Evolutionary conservation across 2,113 vertebrate species (phyloP), one percentile per base, ranked within the genome.

Genomic region (Synchiropus splendidus): DNA sequence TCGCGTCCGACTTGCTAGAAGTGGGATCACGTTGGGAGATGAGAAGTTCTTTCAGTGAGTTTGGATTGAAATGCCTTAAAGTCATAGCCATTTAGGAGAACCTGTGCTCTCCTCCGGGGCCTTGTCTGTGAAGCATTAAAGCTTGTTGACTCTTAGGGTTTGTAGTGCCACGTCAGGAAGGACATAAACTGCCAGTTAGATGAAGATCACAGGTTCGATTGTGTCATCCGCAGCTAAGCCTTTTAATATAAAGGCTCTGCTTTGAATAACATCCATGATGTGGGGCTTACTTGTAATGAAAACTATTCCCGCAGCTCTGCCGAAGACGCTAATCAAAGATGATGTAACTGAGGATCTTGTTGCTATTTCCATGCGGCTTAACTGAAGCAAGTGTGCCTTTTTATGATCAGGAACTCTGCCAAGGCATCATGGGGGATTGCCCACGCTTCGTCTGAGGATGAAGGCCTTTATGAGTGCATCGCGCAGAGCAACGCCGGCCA

Each of bases 371-470:
- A 11, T 1, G 35, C 27, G 45, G 17, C 56, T 31, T 39, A 36
- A 48, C n/a, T 4, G 3, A 56, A 45, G 45, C 54, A 32, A 52
- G 38, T 5, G 1, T 54, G 21, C 67, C 45, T 76, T 52, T 70
- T 37, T 16, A 10, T 27, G 4, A 27, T 3, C 9, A 96, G 92
- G 74, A 70, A 51, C 14, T 86, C 79, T 1, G 82, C 80, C 36
- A 85, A 80, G 47, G 76, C 89, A 82, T 92, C 85, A 62, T 97
- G 90, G 89, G 80, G 90, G 65, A 91, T 96, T 64, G 74, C 78
- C 0, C 46, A 48, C 0, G 86, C 69, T 2, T 90, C 89, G 2
- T 54, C 74, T 11, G 70, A 73, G 0, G 89, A 95, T 0, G 90
- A 91, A 59, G 92, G 92, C 21, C 45, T 47, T 0, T 95, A 94